Evolutionary conservation across 2,888 invertebrate genomes (phyloP).

Genomic region (Orthosia incerta): DNA sequence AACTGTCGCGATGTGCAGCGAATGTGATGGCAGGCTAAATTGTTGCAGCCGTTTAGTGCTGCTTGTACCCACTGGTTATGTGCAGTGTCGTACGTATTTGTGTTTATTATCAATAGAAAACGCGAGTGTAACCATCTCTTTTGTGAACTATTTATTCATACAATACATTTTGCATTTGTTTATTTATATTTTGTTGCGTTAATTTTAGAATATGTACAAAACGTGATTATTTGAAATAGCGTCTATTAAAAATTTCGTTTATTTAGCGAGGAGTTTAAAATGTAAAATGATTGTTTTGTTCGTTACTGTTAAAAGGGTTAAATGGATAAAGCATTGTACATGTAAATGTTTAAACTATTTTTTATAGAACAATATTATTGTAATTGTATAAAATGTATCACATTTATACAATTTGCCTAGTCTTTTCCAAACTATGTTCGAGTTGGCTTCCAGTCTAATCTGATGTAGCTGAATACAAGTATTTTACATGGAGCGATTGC

Average conservation of each 20-base stretch:
- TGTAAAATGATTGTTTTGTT: neutral
- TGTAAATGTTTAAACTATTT: no score
- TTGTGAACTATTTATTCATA: no score
- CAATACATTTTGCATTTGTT: neutral
- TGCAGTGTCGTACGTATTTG: constrained; percentile 35
- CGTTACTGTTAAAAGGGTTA: neutral
- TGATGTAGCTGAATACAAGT: no score
- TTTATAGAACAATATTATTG: no score
- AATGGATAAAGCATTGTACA: no score
- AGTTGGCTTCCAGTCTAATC: no score
- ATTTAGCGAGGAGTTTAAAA: neutral
- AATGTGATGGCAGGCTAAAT: constrained; percentile 81
- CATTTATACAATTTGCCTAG: no score
- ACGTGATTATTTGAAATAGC: neutral
- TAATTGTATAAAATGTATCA: no score
- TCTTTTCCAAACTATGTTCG: no score
- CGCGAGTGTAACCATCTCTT: no score
- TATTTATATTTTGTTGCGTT: no score
- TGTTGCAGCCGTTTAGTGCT: constrained; percentile 77
- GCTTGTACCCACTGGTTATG: constrained; percentile 70
- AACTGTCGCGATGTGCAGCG: constrained; percentile 79
- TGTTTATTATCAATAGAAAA: neutral
- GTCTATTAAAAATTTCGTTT: neutral
- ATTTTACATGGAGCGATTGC: no score
- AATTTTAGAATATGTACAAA: neutral